Evolutionary conservation across 2,888 invertebrate genomes (phyloP), one percentile per base, ranked within the genome.

Genomic region (Trichogramma evanescens): DNA sequence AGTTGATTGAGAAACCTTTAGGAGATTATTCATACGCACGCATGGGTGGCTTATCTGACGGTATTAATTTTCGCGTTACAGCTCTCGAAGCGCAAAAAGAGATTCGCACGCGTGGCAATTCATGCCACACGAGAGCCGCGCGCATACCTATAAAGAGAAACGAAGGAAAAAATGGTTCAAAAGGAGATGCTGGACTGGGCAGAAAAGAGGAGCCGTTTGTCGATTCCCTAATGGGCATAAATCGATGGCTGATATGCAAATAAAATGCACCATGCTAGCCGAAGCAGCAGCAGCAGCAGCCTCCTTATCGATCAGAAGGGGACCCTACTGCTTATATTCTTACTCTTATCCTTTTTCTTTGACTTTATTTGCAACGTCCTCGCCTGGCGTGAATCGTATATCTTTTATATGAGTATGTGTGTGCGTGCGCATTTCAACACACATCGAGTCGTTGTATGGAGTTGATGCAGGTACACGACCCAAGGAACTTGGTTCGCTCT

Each of bases 181-280:
- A 13, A 13, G 2, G 13, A 13, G 13, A 13, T 13, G 13, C 13
- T 13, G 13, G 13, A 13, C 13, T 1, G 13, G 13, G 13, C 13
- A 13, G 13, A 13, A 13, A 13, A 13, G 48, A 54, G 48, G 10
- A 6, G 10, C 39, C 26, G 48, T 52, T 38, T 58, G 44, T 45
- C 56, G 52, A 62, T 61, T 59, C 62, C 62, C 65, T 66, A 67
- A 67, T 67, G 64, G 66, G 54, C 54, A 64, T 61, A 64, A 67
- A 67, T 67, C 63, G 67, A 66, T 66, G 61, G 50, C 55, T 40
- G 65, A 68, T 68, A 68, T 66, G 67, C 63, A 66, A 68, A 66
- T 65, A 61, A 63, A 64, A 60, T 65, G 61, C 61, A 59, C 41
- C 50, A 44, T 54, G 45, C 26, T 10, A 13, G 55, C 39, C 50